phyloP scores from a whole-genome alignment of 2,797 vertebrate genomes.

The Percopsis omiscomaycus region DNA sequence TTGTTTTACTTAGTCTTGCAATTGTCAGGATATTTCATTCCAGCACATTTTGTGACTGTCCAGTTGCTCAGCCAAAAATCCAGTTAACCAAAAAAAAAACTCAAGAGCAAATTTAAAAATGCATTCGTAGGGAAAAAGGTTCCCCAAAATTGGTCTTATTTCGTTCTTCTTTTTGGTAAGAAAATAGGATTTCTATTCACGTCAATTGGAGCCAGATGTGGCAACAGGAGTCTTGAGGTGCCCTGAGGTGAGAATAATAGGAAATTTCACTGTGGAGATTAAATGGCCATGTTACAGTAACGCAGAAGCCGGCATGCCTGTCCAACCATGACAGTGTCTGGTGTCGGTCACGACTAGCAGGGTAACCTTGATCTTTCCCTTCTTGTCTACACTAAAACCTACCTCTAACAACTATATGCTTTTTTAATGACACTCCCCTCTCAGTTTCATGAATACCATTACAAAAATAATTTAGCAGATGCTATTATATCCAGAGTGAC shows the following conservation, averaged over 20 bases:
- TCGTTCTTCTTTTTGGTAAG: slow-evolving; percentile 63
- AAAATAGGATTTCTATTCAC: slow-evolving; percentile 72
- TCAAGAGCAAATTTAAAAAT: slow-evolving; percentile 57
- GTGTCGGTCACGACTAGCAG: too few relatives aligned
- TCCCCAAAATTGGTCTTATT: slow-evolving; percentile 62
- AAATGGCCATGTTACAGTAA: slow-evolving; percentile 42
- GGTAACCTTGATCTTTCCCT: too few relatives aligned
- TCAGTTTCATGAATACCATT: too few relatives aligned
- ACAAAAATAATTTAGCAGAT: too few relatives aligned
- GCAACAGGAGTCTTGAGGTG: slow-evolving; percentile 47
- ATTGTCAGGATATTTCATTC: slow-evolving; percentile 53
- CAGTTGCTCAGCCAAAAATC: slow-evolving; percentile 57
- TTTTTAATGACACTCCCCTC: too few relatives aligned
- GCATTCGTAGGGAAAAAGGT: slow-evolving; percentile 48
- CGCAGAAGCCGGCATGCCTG: slow-evolving; percentile 2
- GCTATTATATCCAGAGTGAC: too few relatives aligned
- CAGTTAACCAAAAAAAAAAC: slow-evolving; percentile 53
- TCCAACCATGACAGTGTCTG: too few relatives aligned
- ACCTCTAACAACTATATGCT: too few relatives aligned
- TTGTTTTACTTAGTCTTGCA: slow-evolving; percentile 65
- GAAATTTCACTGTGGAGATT: slow-evolving; percentile 60
- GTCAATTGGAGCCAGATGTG: slow-evolving; percentile 88
- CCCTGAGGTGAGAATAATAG: slow-evolving; percentile 57
- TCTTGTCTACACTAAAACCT: too few relatives aligned
- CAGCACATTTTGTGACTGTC: slow-evolving; percentile 60